Percentiles rank a stretch among this genome's conserved stretches.
phyloP scores from a whole-genome alignment of 1,140 invertebrate species.

The Apis florea region DNA sequence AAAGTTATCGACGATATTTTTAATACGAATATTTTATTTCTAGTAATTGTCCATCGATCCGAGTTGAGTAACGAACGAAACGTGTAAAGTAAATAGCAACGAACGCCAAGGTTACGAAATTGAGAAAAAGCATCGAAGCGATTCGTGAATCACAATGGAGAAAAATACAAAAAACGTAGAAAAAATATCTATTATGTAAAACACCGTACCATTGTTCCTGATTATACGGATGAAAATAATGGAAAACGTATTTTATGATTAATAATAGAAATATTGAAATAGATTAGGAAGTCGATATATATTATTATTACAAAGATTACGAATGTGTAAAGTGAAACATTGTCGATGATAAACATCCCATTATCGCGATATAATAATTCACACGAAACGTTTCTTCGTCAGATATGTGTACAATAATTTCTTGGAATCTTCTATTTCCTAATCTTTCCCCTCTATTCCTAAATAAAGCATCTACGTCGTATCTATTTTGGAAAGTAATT shows the following conservation, averaged over 20 bases:
- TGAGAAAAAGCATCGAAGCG: neutral
- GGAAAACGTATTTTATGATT: neutral
- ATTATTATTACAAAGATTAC: neutral
- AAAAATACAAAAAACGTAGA: too few species aligned
- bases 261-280: neutral
- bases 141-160: neutral
- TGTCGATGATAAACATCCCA: conserved; percentile 18
- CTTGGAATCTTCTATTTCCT: conserved; percentile 29
- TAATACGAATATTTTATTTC: conserved; percentile 12
- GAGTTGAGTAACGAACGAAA: neutral
- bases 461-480: neutral
- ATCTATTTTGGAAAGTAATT: conserved; percentile 27
- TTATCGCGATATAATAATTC: conserved; percentile 30
- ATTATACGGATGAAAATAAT: conserved; percentile 35
- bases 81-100: conserved; percentile 7
- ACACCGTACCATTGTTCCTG: conserved; percentile 48
- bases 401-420: conserved; percentile 23
- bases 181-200: neutral
- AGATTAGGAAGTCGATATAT: neutral
- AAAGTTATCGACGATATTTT: neutral
- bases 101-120: conserved; percentile 1
- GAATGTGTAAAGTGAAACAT: neutral
- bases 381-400: neutral
- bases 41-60: conserved; percentile 13
- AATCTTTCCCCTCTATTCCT: conserved; percentile 1